These are phyloP conservation scores for Andricus quercusramuli DNA, from an alignment of 2,888 invertebrate genomes.

Conservation along the genomic window DNA sequence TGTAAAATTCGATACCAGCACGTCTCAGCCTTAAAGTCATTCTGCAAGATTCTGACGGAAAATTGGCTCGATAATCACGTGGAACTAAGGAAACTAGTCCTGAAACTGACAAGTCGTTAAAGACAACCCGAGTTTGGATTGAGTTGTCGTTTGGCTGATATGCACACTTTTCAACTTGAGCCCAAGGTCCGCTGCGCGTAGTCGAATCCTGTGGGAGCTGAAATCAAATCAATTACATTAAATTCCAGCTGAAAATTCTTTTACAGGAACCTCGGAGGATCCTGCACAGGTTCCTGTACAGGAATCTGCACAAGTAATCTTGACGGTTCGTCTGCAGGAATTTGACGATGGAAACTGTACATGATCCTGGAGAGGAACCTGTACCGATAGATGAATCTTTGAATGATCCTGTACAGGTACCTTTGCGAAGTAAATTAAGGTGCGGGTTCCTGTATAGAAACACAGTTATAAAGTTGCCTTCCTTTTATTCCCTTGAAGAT, in stretches of 20 bases:
- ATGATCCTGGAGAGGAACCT: no score
- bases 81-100: constrained; percentile 84
- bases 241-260: not conserved
- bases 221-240: constrained; percentile 1
- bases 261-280: no score
- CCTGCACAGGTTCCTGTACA: no score
- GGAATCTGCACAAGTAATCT: no score
- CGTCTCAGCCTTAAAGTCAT: constrained; percentile 89
- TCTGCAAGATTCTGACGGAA: constrained; percentile 83
- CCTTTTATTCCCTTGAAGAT: no score
- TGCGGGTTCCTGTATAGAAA: no score
- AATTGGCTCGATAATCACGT: constrained; percentile 59
- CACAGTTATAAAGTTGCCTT: no score
- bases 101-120: constrained; percentile 89
- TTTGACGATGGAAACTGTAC: no score
- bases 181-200: constrained; percentile 65
- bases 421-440: no score
- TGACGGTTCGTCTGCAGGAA: no score
- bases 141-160: constrained; percentile 88
- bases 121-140: constrained; percentile 87
- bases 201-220: constrained; percentile 67
- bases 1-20: constrained; percentile 88
- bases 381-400: no score
- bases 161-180: constrained; percentile 86
- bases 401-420: no score